Evolutionary conservation across 1,140 invertebrate genomes (phyloP).

Genomic region (Nixonia krombeini): DNA sequence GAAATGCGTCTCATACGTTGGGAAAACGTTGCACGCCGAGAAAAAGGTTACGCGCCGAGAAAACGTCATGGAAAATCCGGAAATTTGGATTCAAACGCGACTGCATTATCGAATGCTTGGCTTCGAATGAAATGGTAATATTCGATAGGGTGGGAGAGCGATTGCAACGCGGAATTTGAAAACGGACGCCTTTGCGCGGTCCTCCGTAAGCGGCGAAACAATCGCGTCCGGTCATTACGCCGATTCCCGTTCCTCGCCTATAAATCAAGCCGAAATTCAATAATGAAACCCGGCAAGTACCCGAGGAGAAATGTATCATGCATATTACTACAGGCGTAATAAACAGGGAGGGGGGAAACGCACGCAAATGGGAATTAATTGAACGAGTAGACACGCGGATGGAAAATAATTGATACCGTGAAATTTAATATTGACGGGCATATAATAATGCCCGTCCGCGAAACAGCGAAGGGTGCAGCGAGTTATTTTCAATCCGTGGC

Average conservation of each 20-base stretch:
- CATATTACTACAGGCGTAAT: conserved; percentile 10
- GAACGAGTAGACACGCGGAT: not conserved
- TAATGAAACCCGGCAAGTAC: conserved; percentile 38
- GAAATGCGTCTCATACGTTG: no score
- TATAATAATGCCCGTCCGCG: not conserved
- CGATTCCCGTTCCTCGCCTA: conserved; percentile 30
- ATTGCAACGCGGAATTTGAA: conserved; percentile 25
- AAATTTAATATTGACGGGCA: conserved; percentile 19
- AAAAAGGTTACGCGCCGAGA: no score
- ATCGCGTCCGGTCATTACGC: conserved; percentile 14
- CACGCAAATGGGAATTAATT: conserved; percentile 12
- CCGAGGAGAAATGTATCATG: conserved; percentile 30
- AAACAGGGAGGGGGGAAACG: conserved; percentile 21
- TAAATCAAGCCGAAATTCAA: conserved; percentile 42
- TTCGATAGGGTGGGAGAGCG: no score
- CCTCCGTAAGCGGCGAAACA: conserved; percentile 28
- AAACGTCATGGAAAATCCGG: no score
- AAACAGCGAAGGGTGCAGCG: not conserved
- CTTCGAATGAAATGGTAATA: no score
- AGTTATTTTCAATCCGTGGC: no score
- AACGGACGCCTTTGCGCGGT: conserved; percentile 19
- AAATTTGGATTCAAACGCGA: no score
- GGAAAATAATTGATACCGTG: conserved; percentile 15
- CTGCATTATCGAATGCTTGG: no score
- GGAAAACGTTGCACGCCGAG: no score